phyloP scores from a whole-genome alignment of 2,888 invertebrate species.

The Salticus scenicus region DNA sequence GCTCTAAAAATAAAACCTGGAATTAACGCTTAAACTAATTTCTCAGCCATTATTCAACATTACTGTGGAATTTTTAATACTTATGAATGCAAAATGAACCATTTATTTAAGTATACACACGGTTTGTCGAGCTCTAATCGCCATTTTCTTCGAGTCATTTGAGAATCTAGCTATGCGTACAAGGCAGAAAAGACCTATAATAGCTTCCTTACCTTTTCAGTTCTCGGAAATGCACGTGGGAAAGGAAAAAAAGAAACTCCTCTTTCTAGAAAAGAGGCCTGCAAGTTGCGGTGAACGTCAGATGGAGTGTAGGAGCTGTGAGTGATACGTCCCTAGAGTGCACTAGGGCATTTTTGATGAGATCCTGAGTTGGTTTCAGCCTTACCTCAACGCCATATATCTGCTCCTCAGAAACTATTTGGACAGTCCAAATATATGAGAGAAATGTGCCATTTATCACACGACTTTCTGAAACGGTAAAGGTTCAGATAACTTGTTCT shows the following conservation, averaged over 20 bases:
- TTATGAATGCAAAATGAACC: too few species aligned
- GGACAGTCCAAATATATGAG: not conserved
- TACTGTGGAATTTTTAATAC: too few species aligned
- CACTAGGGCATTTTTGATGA: not conserved
- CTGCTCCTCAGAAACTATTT: not conserved
- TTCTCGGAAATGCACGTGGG: not conserved
- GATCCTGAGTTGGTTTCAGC: not conserved
- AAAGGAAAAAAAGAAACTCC: not conserved
- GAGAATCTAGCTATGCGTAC: too few species aligned
- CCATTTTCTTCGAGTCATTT: too few species aligned
- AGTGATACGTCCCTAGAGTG: conserved; percentile 1
- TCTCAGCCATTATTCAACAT: too few species aligned
- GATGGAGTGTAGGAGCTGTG: not conserved
- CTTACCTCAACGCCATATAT: not conserved
- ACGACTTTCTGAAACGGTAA: not conserved
- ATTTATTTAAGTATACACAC: too few species aligned
- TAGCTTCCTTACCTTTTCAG: not conserved
- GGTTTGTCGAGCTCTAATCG: too few species aligned
- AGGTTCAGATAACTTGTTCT: not conserved
- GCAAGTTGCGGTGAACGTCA: not conserved
- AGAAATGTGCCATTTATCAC: not conserved
- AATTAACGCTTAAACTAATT: too few species aligned
- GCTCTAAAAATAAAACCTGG: too few species aligned
- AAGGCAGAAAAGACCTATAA: too few species aligned
- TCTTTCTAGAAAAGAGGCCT: not conserved